These are phyloP conservation scores for Drosophila hawaiiensis DNA, from an alignment of 2,888 invertebrate species.

Conservation along the genomic window DNA sequence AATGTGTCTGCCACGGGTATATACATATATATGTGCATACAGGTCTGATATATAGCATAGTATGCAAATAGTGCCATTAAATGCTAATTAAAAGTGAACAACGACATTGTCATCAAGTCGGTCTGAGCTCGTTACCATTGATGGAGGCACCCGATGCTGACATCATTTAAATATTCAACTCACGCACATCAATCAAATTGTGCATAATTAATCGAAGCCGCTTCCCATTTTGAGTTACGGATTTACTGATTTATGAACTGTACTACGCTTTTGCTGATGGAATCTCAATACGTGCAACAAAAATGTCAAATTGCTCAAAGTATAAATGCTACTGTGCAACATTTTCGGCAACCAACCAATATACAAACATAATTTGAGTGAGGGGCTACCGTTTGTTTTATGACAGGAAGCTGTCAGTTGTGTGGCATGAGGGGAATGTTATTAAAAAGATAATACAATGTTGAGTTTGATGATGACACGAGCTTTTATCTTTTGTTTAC, in stretches of 20 bases:
- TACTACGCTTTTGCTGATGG: constrained; percentile 55
- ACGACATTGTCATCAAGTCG: constrained; percentile 53
- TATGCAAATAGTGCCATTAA: constrained; percentile 66
- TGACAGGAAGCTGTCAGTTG: constrained; percentile 77
- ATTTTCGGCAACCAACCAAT: constrained; percentile 9
- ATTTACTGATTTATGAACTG: constrained; percentile 70
- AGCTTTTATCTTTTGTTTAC: constrained; percentile 60
- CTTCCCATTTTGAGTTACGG: constrained; percentile 3
- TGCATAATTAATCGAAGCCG: constrained; percentile 71
- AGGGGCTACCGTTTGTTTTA: constrained; percentile 59
- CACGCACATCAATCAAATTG: constrained; percentile 78
- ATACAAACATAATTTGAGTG: constrained; percentile 27
- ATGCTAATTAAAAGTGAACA: constrained; percentile 67
- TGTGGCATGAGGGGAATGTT: constrained; percentile 48
- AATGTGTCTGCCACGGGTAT: constrained; percentile 7
- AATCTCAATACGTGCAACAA: constrained; percentile 63
- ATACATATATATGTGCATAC: not conserved
- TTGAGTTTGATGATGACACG: constrained; percentile 35
- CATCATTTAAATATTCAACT: constrained; percentile 46
- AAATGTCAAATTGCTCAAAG: constrained; percentile 50
- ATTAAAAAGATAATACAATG: constrained; percentile 71
- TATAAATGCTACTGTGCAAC: constrained; percentile 16
- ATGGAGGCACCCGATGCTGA: constrained; percentile 1
- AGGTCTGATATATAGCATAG: not conserved
- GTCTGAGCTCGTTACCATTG: constrained; percentile 31